phyloP scores from a whole-genome alignment of 2,797 vertebrate species.

The Megalops cyprinoides region DNA sequence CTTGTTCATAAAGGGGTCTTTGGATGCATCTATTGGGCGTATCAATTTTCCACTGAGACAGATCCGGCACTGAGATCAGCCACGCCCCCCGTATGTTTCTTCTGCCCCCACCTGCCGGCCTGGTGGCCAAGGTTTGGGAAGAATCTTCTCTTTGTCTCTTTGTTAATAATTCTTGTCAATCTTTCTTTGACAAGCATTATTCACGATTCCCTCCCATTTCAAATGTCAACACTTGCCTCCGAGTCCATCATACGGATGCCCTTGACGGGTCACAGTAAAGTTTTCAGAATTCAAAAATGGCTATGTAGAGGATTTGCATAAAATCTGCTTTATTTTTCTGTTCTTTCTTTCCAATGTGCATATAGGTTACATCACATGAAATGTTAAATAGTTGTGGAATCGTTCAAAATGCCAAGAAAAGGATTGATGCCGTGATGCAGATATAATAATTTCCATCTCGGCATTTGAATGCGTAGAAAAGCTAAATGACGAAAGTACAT shows the following conservation, averaged over 20 bases:
- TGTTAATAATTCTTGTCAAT: too few relatives aligned
- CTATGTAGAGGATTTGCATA: not conserved
- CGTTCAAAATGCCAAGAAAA: too few relatives aligned
- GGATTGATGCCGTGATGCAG: too few relatives aligned
- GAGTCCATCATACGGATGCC: not conserved
- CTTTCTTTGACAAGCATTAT: too few relatives aligned
- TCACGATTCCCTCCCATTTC: not conserved
- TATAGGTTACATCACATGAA: not conserved
- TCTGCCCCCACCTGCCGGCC: too few relatives aligned
- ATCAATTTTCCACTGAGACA: not conserved
- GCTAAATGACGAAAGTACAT: not conserved
- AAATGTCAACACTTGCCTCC: not conserved
- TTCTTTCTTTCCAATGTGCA: too few relatives aligned
- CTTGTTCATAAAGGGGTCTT: not conserved
- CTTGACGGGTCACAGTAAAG: not conserved
- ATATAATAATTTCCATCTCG: too few relatives aligned
- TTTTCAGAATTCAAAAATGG: too few relatives aligned
- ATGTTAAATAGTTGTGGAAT: not conserved
- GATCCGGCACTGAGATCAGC: not conserved
- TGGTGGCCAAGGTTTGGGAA: too few relatives aligned
- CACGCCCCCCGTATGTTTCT: not conserved
- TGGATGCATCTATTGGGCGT: not conserved
- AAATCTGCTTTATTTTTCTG: too few relatives aligned
- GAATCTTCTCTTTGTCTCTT: too few relatives aligned
- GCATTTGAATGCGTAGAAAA: not conserved